Evolutionary conservation across 2,888 invertebrate species (phyloP).

Genomic region (Aspidiotus rigidus): DNA sequence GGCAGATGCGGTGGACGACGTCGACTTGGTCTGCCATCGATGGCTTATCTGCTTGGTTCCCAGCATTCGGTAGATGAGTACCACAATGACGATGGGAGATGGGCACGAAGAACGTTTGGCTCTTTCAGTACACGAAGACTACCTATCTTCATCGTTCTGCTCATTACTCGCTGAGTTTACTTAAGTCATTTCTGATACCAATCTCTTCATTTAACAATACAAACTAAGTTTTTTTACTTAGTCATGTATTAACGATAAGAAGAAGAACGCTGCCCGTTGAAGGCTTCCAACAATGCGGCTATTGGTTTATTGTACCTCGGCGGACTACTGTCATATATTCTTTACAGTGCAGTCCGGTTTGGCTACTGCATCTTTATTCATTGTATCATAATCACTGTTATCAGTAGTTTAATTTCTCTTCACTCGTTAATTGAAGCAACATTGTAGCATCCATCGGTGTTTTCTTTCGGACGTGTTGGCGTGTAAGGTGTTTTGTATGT

Average conservation of each 20-base stretch:
- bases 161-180: constrained; percentile 26
- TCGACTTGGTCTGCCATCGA: no score
- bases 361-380: constrained; percentile 29
- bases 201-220: constrained; percentile 33
- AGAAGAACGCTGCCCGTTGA: constrained; percentile 10
- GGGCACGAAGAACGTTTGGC: no score
- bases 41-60: no score
- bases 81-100: background rate
- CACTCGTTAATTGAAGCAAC: constrained; percentile 20
- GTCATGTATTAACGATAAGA: constrained; percentile 32
- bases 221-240: constrained; percentile 25
- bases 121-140: constrained; percentile 6
- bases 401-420: constrained; percentile 23
- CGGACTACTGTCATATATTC: constrained; percentile 28
- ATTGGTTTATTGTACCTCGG: constrained; percentile 27
- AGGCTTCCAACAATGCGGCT: constrained; percentile 27
- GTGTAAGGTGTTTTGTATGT: background rate
- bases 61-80: no score
- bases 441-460: background rate
- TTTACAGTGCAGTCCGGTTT: constrained; percentile 15
- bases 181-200: constrained; percentile 31
- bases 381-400: constrained; percentile 26
- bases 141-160: constrained; percentile 11
- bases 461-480: background rate
- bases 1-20: no score